Evolutionary conservation across 2,113 vertebrate species (phyloP).

Genomic region (Otus sunia): DNA sequence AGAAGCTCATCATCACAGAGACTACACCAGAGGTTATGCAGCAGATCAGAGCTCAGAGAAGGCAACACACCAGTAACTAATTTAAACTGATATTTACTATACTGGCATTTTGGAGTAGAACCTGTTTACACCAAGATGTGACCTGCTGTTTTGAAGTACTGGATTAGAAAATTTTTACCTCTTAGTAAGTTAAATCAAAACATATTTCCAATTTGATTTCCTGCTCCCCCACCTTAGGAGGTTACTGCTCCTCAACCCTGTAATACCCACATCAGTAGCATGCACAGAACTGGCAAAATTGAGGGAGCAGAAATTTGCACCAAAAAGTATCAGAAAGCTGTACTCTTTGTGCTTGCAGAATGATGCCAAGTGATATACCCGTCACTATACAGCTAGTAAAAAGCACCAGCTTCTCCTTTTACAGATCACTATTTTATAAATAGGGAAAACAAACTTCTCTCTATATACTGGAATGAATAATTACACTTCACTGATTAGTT

Average conservation of each 20-base stretch:
- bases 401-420: neutral
- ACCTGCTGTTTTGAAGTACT: neutral
- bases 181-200: neutral
- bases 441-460: neutral
- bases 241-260: neutral
- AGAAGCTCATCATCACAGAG: neutral
- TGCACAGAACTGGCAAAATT: neutral
- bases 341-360: neutral
- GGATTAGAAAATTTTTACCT: neutral
- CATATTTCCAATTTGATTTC: neutral
- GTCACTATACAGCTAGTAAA: neutral
- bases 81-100: neutral
- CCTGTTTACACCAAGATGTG: neutral
- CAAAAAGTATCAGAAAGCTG: neutral
- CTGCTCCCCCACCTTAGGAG: neutral
- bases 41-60: neutral
- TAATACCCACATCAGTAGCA: neutral
- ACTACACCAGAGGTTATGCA: neutral
- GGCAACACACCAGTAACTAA: neutral
- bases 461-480: neutral
- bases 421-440: neutral
- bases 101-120: neutral
- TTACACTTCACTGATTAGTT: neutral
- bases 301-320: neutral
- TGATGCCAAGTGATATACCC: neutral